Evolutionary conservation across 2,888 invertebrate genomes (phyloP).

Genomic region (Drosophila eohydei): DNA sequence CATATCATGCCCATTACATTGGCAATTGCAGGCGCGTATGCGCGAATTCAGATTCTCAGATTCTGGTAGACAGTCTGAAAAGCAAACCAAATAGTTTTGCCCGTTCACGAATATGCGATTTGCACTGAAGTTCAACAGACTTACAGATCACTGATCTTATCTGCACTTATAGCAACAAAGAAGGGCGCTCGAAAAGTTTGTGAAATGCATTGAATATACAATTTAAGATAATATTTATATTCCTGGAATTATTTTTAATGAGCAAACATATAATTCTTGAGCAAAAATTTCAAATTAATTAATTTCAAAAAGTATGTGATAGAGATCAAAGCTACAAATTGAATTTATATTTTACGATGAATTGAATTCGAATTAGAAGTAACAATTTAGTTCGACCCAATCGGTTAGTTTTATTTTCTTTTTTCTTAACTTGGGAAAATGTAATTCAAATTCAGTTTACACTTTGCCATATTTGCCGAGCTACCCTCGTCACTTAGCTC

Average conservation of each 20-base stretch:
- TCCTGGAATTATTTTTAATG: too few species aligned
- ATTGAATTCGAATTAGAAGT: too few species aligned
- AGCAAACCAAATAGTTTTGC: slow-evolving; percentile 65
- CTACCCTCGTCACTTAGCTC: slow-evolving; percentile 56
- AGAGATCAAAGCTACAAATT: too few species aligned
- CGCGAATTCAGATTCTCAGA: slow-evolving; percentile 24
- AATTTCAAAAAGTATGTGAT: too few species aligned
- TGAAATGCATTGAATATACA: not conserved
- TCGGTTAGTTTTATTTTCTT: not conserved
- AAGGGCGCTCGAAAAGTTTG: slow-evolving; percentile 1
- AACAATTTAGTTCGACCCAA: too few species aligned
- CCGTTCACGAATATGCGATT: slow-evolving; percentile 39
- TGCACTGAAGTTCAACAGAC: slow-evolving; percentile 73
- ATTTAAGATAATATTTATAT: too few species aligned
- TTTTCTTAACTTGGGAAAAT: not conserved
- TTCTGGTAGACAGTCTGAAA: slow-evolving; percentile 42
- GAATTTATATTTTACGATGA: too few species aligned
- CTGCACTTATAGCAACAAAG: slow-evolving; percentile 30
- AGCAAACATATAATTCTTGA: too few species aligned
- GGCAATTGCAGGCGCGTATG: slow-evolving; percentile 65
- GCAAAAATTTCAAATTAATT: too few species aligned
- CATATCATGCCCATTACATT: slow-evolving; percentile 78
- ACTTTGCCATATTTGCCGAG: slow-evolving; percentile 11
- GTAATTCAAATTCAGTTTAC: not conserved
- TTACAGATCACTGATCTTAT: slow-evolving; percentile 64